Conservation (phyloP, 2,113 vertebrate genomes). For the Pteropus alecto region DNA sequence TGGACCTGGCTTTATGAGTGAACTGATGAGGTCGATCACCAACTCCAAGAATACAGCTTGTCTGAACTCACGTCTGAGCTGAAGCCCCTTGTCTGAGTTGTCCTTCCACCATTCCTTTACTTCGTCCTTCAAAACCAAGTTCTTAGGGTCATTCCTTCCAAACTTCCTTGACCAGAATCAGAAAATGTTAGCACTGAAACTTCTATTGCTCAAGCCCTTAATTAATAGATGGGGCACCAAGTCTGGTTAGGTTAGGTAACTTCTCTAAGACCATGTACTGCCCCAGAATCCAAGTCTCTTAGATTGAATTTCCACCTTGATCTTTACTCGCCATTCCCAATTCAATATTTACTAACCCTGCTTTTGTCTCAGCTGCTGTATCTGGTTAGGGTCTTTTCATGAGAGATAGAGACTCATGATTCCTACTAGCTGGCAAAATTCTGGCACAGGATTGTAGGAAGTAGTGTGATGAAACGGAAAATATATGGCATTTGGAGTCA, state of each 20-base stretch:
- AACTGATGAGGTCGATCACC: background rate
- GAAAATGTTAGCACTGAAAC: background rate
- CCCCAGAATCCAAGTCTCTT: background rate
- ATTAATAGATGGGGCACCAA: background rate
- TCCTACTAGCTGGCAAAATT: background rate
- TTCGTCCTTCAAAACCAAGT: background rate
- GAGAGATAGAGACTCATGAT: background rate
- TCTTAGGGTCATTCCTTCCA: background rate
- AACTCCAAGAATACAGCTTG: too few species aligned
- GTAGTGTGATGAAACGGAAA: background rate
- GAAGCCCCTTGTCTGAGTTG: background rate
- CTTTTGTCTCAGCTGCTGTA: background rate
- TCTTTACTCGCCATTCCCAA: background rate
- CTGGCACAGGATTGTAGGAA: too few species aligned
- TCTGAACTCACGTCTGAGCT: background rate
- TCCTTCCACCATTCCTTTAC: background rate
- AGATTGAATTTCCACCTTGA: background rate
- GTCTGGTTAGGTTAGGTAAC: background rate
- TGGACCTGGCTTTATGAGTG: background rate
- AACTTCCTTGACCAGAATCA: background rate
- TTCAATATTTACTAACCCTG: background rate
- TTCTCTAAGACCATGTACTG: slow-evolving; percentile 47
- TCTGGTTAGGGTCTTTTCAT: background rate
- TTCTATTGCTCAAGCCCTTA: background rate
- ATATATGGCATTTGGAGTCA: background rate